These are phyloP conservation scores for Onychostoma macrolepis DNA, from an alignment of 2,113 vertebrate genomes.

Conservation along the genomic window DNA sequence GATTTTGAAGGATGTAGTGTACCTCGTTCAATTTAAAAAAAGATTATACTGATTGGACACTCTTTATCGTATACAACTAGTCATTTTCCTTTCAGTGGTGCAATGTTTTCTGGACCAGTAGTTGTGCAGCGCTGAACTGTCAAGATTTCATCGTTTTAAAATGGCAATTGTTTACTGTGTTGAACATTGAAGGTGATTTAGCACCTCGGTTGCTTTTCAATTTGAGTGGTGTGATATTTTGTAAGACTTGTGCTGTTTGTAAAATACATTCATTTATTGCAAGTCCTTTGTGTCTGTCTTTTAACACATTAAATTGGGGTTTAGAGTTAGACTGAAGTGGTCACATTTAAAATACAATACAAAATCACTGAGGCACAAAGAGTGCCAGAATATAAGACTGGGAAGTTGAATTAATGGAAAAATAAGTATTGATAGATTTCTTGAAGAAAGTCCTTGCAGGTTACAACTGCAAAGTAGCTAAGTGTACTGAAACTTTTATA, in stretches of 20 bases:
- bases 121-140: neutral
- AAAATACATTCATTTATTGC: slow-evolving; percentile 40
- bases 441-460: neutral
- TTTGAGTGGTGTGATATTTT: slow-evolving; percentile 26
- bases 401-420: neutral
- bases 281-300: neutral
- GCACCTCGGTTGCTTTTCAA: neutral
- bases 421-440: neutral
- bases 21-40: neutral
- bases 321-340: neutral
- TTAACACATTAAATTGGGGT: neutral
- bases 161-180: neutral
- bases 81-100: neutral
- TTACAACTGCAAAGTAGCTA: neutral
- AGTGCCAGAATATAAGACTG: neutral
- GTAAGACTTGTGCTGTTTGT: slow-evolving; percentile 17
- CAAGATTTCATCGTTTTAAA: slow-evolving; percentile 6
- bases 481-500: neutral
- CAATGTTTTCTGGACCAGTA: neutral
- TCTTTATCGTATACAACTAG: neutral
- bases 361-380: neutral
- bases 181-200: neutral
- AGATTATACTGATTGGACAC: neutral
- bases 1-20: neutral
- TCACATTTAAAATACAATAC: neutral